These are phyloP conservation scores for Dendrocincla fuliginosa DNA, from an alignment of 2,797 vertebrate species.

Conservation along the genomic window DNA sequence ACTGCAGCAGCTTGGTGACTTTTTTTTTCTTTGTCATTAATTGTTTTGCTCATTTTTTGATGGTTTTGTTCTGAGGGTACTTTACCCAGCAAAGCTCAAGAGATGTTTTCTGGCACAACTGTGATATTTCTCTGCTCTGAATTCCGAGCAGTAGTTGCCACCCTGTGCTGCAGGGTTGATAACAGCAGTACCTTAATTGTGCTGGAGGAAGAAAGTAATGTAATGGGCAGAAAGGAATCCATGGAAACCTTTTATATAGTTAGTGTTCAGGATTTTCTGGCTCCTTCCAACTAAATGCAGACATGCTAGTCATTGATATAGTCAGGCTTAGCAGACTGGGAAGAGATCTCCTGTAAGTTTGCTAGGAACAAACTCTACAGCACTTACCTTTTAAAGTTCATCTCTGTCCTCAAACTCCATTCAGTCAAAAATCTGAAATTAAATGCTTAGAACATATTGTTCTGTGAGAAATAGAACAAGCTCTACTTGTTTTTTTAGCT, in stretches of 20 bases:
- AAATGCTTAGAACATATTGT: background rate
- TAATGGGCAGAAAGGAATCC: background rate
- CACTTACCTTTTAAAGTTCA: background rate
- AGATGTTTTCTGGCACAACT: background rate
- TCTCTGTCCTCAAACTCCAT: background rate
- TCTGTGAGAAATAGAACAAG: background rate
- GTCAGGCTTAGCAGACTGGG: background rate
- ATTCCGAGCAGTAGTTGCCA: background rate
- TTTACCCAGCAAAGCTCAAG: background rate
- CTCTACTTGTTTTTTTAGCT: background rate
- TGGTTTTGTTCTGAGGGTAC: background rate
- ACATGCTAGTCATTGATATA: accelerated
- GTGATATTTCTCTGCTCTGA: background rate
- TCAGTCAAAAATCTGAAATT: background rate
- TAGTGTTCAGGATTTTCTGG: background rate
- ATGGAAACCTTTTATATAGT: background rate
- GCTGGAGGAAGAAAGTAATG: background rate
- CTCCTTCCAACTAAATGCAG: background rate
- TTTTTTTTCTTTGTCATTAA: background rate
- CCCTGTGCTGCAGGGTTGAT: background rate
- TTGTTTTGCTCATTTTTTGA: background rate
- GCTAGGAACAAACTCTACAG: background rate
- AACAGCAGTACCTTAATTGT: background rate
- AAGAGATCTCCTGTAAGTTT: background rate
- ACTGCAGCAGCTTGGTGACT: background rate